phyloP scores from a whole-genome alignment of 2,113 vertebrate species.

The Neogale vison region DNA sequence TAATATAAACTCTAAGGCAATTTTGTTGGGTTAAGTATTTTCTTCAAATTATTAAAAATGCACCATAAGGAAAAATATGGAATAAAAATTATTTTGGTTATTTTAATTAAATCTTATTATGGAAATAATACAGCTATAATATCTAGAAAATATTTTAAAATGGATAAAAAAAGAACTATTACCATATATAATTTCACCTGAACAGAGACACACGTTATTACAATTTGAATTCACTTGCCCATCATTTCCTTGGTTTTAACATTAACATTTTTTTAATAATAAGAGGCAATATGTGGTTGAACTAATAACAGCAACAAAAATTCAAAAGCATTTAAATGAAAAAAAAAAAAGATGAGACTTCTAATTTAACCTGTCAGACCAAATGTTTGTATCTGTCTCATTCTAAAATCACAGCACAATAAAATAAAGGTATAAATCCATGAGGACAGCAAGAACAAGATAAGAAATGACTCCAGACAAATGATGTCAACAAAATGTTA shows the following conservation, averaged over 20 bases:
- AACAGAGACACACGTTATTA: background rate
- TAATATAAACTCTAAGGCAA: background rate
- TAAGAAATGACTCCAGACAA: background rate
- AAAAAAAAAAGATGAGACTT: background rate
- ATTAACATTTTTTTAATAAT: background rate
- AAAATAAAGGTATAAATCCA: background rate
- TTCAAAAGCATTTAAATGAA: background rate
- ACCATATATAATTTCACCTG: background rate
- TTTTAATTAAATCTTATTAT: background rate
- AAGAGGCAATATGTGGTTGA: background rate
- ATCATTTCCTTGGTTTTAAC: background rate
- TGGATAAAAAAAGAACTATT: background rate
- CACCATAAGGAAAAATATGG: background rate
- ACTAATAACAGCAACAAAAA: background rate
- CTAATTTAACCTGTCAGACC: background rate
- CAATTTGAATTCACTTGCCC: background rate
- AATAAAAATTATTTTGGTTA: background rate
- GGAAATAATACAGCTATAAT: background rate
- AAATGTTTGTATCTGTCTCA: background rate
- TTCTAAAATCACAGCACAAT: background rate
- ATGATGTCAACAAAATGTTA: background rate
- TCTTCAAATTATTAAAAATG: background rate
- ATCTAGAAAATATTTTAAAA: background rate
- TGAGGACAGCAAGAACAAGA: background rate
- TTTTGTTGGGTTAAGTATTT: background rate